phyloP scores from a whole-genome alignment of 2,888 invertebrate species.

The Pollenia labialis region DNA sequence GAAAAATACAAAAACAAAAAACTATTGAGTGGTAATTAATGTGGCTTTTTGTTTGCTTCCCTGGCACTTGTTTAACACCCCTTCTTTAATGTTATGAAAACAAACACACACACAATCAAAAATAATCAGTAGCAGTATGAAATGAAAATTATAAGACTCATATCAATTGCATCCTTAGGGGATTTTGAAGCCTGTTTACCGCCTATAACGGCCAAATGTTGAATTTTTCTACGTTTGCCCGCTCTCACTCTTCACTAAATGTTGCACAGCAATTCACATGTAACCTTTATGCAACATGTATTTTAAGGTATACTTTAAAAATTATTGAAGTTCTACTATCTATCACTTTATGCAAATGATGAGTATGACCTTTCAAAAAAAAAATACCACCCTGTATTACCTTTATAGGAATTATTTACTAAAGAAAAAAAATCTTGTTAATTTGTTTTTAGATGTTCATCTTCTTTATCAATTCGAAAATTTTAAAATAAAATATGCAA shows the following conservation, averaged over 20 bases:
- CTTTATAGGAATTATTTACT: slow-evolving; percentile 24
- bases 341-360: slow-evolving; percentile 24
- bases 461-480: slow-evolving; percentile 56
- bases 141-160: slow-evolving; percentile 41
- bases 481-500: slow-evolving; percentile 70
- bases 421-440: slow-evolving; percentile 53
- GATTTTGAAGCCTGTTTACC: slow-evolving; percentile 57
- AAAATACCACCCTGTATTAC: slow-evolving; percentile 45
- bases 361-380: slow-evolving; percentile 37
- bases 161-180: slow-evolving; percentile 74
- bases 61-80: slow-evolving; percentile 53
- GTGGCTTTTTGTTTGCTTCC: slow-evolving; percentile 56
- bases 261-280: not conserved
- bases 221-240: slow-evolving; percentile 29
- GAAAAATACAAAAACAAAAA: slow-evolving; percentile 10
- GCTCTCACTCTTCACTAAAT: not conserved
- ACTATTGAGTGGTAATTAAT: slow-evolving; percentile 72
- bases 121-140: not conserved
- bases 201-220: slow-evolving; percentile 72
- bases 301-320: not conserved
- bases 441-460: slow-evolving; percentile 66
- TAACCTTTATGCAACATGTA: slow-evolving; percentile 32
- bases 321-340: not conserved
- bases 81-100: slow-evolving; percentile 11
- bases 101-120: not conserved